Evolutionary conservation across 1,140 invertebrate genomes (phyloP).

Genomic region (Bombus difficillimus): DNA sequence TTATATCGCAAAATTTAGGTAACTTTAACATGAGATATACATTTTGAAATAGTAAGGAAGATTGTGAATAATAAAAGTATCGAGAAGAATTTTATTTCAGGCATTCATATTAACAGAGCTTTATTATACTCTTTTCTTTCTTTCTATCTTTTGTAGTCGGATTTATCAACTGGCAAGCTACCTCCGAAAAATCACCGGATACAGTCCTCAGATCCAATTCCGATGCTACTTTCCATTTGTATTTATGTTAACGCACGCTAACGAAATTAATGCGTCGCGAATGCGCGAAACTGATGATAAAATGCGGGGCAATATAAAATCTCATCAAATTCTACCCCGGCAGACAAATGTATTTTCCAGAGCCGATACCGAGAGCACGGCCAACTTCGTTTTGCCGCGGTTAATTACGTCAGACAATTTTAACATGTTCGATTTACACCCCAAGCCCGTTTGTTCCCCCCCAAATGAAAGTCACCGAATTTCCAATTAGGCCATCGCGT

Average conservation of each 20-base stretch:
- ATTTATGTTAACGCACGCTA: conserved; percentile 44
- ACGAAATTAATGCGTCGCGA: conserved; percentile 42
- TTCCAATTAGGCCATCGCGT: neutral
- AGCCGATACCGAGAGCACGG: neutral
- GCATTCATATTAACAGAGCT: too few relatives aligned
- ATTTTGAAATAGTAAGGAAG: too few relatives aligned
- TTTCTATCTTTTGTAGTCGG: neutral
- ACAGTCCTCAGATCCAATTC: conserved; percentile 36
- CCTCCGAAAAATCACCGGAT: neutral
- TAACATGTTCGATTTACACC: conserved; percentile 23
- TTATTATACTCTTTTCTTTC: too few relatives aligned
- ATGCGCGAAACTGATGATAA: conserved; percentile 41
- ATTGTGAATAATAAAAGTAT: too few relatives aligned
- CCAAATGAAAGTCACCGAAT: neutral
- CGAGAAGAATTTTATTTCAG: too few relatives aligned
- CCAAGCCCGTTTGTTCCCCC: neutral
- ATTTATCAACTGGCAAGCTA: neutral
- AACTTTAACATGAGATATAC: too few relatives aligned
- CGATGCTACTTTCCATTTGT: conserved; percentile 38
- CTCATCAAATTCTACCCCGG: conserved; percentile 39
- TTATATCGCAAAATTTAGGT: too few relatives aligned
- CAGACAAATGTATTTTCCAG: conserved; percentile 35
- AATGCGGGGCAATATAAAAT: conserved; percentile 46
- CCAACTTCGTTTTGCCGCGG: conserved; percentile 23
- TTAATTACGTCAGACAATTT: conserved; percentile 39